These are phyloP conservation scores for Ceyx melanurus DNA, from an alignment of 2,113 vertebrate species.

Conservation along the genomic window DNA sequence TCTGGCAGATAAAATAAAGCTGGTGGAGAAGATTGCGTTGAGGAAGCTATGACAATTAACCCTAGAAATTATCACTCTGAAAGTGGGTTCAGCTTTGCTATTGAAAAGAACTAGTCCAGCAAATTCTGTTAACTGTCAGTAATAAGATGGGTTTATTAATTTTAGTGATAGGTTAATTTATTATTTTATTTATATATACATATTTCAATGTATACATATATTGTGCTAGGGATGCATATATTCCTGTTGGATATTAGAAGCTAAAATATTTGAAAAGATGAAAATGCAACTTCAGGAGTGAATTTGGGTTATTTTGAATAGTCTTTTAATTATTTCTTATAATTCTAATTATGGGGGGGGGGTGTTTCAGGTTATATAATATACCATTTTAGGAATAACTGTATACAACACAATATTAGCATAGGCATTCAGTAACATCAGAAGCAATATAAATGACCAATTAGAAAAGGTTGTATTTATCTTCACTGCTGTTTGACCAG, in stretches of 20 bases:
- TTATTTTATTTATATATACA: neutral
- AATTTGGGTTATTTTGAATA: neutral
- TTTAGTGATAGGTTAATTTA: neutral
- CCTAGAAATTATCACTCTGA: conserved; percentile 70
- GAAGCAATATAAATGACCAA: neutral
- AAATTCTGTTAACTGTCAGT: conserved; percentile 67
- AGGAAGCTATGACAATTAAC: conserved; percentile 77
- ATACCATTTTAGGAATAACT: neutral
- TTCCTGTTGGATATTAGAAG: neutral
- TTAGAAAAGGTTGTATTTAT: neutral
- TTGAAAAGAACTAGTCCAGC: conserved; percentile 54
- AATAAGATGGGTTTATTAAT: conserved; percentile 62
- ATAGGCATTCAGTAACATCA: neutral
- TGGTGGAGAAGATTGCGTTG: conserved; percentile 65
- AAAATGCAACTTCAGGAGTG: neutral
- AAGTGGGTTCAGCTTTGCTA: conserved; percentile 55
- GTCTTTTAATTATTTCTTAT: neutral
- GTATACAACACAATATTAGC: neutral
- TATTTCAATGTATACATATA: neutral
- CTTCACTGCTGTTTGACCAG: neutral
- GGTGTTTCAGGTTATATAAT: neutral
- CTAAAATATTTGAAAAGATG: neutral
- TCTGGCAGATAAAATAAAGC: conserved; percentile 79
- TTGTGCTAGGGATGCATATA: neutral
- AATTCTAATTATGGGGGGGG: no score